Base-by-base conservation (phyloP, 2,888 invertebrate genomes). In the Dynastes tityus region DNA sequence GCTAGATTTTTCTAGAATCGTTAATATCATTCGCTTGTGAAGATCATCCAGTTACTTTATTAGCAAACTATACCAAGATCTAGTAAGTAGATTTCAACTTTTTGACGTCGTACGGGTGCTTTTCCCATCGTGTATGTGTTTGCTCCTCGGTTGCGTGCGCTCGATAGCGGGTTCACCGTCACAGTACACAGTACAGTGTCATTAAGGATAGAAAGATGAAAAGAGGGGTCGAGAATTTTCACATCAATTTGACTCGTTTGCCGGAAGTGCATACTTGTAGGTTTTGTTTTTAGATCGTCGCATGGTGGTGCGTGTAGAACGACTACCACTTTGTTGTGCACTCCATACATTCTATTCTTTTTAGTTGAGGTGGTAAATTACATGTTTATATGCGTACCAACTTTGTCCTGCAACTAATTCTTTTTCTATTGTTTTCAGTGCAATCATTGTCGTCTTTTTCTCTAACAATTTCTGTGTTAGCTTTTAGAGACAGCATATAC, bases 141-240 rank as follows among this genome's bases (percentile, higher is more conserved):
- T 58, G 58, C 22, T 73, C 73, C 22, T 73, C 73, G 73, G 40
- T 73, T 73, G 73, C 73, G 73, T 73, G 73, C 73, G 51, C 2
- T 29, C 70, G 9, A 40, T 58, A 53, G 55, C 37, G 22, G 40
- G 32, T 61, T 58, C 58, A 73, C 40, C 73, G 51, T 6, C 22
- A 40, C 22, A n/a, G n/a, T n/a, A n/a, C n/a, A n/a, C n/a, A n/a
- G 37, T 73, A 58, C 58, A 9, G 73, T 73, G 73, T 73, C 73
- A 73, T 73, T 73, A 73, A 58, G 29, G 58, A 55, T 37, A 73
- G 61, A 73, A 32, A 70, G 11, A 58, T 16, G 40, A 40, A 55
- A 73, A 40, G 40, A 37, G 37, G 73, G 58, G 73, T 40, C 22
- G 58, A 73, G 73, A 58, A 73, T 73, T 58, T 73, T 73, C 73